Base-by-base conservation (phyloP, 2,113 vertebrate genomes). In the Callopanchax toddi region DNA sequence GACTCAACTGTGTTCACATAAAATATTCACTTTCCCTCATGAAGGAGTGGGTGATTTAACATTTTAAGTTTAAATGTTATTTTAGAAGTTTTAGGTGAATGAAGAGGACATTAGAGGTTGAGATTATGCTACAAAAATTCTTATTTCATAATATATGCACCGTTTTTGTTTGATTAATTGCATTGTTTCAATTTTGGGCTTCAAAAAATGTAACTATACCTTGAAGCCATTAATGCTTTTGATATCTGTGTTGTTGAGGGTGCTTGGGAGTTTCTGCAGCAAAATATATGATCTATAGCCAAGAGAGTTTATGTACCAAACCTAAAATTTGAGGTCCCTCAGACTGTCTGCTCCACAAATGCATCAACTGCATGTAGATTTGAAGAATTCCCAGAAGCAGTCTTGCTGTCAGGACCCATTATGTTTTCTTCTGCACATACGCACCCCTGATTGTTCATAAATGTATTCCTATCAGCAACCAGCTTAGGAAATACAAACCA, bases 401-500 rank as follows among this genome's bases (percentile, higher is more conserved):
- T 29, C 22, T 51, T 42, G 37, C 60, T 20, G n/a, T 51, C 39
- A 40, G 13, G 46, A 62, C 40, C 11, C 11, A 20, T 53, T n/a
- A 48, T 48, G 18, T 21, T 51, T 26, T 22, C 20, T 50, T 17
- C 13, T 26, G 29, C 50, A 53, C 26, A 32, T 15, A 39, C n/a
- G 18, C 10, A 36, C 5, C 29, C 11, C 5, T 21, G 32, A 37
- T 54, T 36, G 18, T 36, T 36, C 11, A 54, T 9, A 37, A 37
- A 11, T 37, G 18, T 18, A 36, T 22, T 54, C 5, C 11, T 32
- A 48, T 48, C 21, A 23, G 45, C 45, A 48, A 15, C 45, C 21
- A 23, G 6, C 15, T 22, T 22, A 16, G 34, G 5, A 15, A 5
- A 3, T 23, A 7, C 20, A 55, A 23, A 8, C 13, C 36, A 25